Conservation (phyloP, 2,797 vertebrate genomes). For the Choloepus didactylus region DNA sequence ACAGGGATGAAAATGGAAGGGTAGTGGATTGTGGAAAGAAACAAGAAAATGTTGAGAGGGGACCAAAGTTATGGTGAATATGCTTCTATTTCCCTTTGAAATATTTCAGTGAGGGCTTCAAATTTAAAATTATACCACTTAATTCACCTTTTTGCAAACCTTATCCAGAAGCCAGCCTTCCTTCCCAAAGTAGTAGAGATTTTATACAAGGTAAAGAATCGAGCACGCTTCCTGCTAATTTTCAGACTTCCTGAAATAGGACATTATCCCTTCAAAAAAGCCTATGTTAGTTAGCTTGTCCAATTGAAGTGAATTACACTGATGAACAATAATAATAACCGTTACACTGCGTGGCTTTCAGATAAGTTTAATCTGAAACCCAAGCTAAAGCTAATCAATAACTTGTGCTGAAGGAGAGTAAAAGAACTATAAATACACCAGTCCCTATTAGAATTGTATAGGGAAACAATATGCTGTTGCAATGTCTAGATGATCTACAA, state of each 20-base stretch:
- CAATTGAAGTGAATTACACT: neutral
- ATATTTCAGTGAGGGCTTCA: neutral
- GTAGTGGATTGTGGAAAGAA: neutral
- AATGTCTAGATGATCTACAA: neutral
- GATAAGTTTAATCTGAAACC: neutral
- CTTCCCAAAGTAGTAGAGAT: neutral
- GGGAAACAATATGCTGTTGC: neutral
- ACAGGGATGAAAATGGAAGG: neutral
- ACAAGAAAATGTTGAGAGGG: neutral
- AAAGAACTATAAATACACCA: neutral
- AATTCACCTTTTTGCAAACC: neutral
- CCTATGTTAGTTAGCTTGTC: neutral
- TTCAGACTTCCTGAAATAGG: neutral
- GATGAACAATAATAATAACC: neutral
- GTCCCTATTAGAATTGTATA: neutral
- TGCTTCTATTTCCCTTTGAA: neutral
- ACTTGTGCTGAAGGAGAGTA: neutral
- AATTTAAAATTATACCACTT: slow-evolving; percentile 1
- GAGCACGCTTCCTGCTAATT: neutral
- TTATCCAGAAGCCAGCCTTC: neutral
- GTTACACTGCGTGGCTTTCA: neutral
- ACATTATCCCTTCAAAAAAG: neutral
- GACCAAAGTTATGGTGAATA: neutral
- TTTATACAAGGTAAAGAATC: neutral
- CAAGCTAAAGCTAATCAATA: neutral